Evolutionary conservation across 1,140 invertebrate genomes (phyloP).

Genomic region (Procambarus clarkii): DNA sequence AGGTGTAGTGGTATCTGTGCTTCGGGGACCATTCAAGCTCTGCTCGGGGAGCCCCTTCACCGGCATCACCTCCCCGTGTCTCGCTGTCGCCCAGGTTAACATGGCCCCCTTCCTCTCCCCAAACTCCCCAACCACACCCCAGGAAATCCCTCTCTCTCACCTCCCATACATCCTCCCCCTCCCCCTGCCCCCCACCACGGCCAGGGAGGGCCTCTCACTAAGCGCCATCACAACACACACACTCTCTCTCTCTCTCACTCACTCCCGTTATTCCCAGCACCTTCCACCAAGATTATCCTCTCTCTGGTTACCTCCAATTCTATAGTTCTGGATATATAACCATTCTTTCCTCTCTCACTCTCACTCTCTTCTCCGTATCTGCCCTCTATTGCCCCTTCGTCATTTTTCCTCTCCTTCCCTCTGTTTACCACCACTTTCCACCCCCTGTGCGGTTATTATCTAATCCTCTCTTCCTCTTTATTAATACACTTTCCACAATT

Average conservation of each 20-base stretch:
- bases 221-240: not conserved
- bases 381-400: not conserved
- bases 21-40: too few relatives aligned
- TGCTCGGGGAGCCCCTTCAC: not conserved
- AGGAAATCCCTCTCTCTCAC: not conserved
- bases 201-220: too few relatives aligned
- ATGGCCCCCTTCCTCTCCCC: too few relatives aligned
- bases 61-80: not conserved
- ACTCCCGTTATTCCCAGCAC: not conserved
- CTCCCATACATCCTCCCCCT: not conserved
- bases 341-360: not conserved
- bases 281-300: not conserved
- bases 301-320: not conserved
- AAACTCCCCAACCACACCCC: too few relatives aligned
- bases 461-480: too few relatives aligned
- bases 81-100: too few relatives aligned
- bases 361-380: not conserved
- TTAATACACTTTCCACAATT: too few relatives aligned
- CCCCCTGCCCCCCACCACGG: not conserved
- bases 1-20: too few relatives aligned
- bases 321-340: not conserved
- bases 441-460: too few relatives aligned
- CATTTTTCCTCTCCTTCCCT: not conserved
- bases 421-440: not conserved
- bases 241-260: slow-evolving; percentile 14